Evolutionary conservation across 2,888 invertebrate genomes (phyloP).

Genomic region (Listrodromus nycthemerus): DNA sequence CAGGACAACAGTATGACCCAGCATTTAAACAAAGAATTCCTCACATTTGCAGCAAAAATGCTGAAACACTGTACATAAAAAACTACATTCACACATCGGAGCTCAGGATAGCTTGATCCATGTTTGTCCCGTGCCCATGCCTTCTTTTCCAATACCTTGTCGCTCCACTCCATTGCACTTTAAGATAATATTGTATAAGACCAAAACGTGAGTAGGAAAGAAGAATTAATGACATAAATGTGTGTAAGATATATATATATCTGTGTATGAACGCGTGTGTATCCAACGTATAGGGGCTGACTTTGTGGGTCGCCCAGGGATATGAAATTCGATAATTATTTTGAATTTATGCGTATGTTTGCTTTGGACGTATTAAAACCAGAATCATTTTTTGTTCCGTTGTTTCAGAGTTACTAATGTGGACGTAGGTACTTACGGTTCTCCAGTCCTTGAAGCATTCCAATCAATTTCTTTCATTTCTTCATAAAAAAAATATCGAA

Average conservation of each 20-base stretch:
- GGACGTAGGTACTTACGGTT: background rate
- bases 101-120: conserved; percentile 43
- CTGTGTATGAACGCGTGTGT: conserved; percentile 42
- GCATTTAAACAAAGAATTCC: conserved; percentile 60
- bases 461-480: background rate
- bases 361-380: conserved; percentile 16
- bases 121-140: conserved; percentile 19
- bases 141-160: conserved; percentile 27
- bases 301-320: conserved; percentile 14
- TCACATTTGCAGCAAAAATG: conserved; percentile 18
- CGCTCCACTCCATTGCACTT: conserved; percentile 64
- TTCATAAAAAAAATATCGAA: background rate
- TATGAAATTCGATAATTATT: background rate
- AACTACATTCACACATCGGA: conserved; percentile 56
- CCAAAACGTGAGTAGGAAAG: conserved; percentile 53
- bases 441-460: background rate
- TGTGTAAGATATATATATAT: conserved; percentile 60
- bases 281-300: conserved; percentile 29
- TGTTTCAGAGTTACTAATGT: conserved; percentile 67
- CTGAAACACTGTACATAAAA: conserved; percentile 75
- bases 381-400: conserved; percentile 39
- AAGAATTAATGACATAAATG: conserved; percentile 51
- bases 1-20: conserved; percentile 91
- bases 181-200: conserved; percentile 62
- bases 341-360: conserved; percentile 1